Percentiles rank a stretch among this genome's conserved stretches.
Evolutionary conservation across 2,888 invertebrate species (phyloP).

Genomic region (Digitonthophagus gazella): DNA sequence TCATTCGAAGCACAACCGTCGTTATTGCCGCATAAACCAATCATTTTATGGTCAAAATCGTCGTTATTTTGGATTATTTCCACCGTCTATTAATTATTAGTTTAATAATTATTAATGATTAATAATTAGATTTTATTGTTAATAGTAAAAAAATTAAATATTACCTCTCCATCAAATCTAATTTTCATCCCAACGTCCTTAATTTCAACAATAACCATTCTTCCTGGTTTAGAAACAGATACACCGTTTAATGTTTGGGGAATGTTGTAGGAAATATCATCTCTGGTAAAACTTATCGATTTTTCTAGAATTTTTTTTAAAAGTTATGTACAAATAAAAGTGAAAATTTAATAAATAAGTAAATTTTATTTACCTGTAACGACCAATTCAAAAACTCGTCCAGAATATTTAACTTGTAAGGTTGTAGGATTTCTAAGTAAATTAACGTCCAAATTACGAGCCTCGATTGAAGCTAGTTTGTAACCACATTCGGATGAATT

Average conservation of each 20-base stretch:
- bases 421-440: neutral
- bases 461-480: neutral
- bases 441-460: neutral
- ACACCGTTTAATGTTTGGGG: conserved; percentile 1
- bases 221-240: neutral
- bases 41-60: neutral
- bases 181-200: neutral
- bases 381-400: neutral
- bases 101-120: no score
- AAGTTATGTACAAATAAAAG: neutral
- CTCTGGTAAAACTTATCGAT: neutral
- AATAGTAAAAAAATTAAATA: neutral
- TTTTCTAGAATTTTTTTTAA: neutral
- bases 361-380: neutral
- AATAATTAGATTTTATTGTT: neutral
- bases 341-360: neutral
- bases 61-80: neutral
- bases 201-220: neutral
- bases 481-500: conserved; percentile 4
- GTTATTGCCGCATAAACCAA: neutral
- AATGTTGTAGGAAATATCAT: neutral
- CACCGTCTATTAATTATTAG: neutral
- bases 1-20: neutral
- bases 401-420: conserved; percentile 3
- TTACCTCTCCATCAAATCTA: neutral